Conservation (phyloP, 2,888 invertebrate genomes). For the Mythimna loreyi region DNA sequence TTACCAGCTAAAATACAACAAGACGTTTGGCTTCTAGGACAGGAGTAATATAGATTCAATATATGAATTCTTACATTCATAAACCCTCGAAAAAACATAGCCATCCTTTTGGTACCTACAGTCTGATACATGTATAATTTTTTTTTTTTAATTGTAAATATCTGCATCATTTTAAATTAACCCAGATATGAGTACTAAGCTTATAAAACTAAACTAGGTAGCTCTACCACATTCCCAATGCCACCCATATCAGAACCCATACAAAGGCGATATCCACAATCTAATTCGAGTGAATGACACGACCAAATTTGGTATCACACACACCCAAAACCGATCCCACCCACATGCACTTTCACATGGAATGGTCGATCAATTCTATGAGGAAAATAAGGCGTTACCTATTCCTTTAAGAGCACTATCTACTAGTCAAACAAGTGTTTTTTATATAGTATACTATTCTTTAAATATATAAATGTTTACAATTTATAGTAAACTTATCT, state of each 20-base stretch:
- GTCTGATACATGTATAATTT: no score
- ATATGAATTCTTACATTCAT: no score
- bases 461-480: no score
- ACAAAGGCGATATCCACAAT: slow-evolving; percentile 16
- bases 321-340: slow-evolving; percentile 19
- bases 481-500: not conserved
- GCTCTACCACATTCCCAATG: not conserved
- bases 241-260: slow-evolving; percentile 11
- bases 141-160: no score
- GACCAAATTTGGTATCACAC: slow-evolving; percentile 32
- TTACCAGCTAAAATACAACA: no score
- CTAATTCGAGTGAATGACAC: slow-evolving; percentile 32
- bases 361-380: slow-evolving; percentile 5
- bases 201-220: not conserved
- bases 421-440: not conserved
- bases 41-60: no score
- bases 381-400: not conserved
- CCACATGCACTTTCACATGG: slow-evolving; percentile 36
- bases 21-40: no score
- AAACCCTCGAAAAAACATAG: no score
- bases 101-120: no score
- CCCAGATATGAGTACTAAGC: not conserved
- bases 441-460: no score
- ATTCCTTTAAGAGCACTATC: not conserved
- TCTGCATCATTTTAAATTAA: no score